Evolutionary conservation across 2,797 vertebrate species (phyloP), one percentile per base, ranked within the genome.

Genomic region (Poeciliopsis turneri): DNA sequence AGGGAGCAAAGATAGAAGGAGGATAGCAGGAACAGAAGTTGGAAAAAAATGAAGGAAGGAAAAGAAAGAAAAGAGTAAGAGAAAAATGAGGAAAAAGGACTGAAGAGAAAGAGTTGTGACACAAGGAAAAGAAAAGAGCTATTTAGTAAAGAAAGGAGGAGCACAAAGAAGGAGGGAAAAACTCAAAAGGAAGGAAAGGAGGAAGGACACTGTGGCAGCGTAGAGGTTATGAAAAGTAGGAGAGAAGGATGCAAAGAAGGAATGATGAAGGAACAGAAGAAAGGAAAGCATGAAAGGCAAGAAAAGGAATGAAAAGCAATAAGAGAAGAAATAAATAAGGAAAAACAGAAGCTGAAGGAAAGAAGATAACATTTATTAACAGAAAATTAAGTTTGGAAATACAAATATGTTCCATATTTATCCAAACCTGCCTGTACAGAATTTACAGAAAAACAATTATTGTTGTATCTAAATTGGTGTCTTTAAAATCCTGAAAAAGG

Each of bases 401-500:
- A 43, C 23, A n/a, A 15, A 69, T 69, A 41, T 25, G 23, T 13
- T 39, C 18, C 64, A 23, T 68, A 39, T 12, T 69, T 45, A 45
- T 69, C 5, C 39, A 69, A 11, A 43, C 75, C 16, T 74, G 36
- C n/a, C 43, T 46, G 23, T 69, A n/a, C 68, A 46, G 6, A 12
- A 43, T 45, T 25, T n/a, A 69, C n/a, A 43, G 39, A n/a, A 41
- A 25, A 12, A 74, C 53, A 77, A 74, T 78, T 76, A 76, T 78
- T n/a, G 20, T 47, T 77, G 10, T 82, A 82, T 86, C 83, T 68
- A 74, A 51, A 71, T 28, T 16, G 0, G 8, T 30, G 73, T 47
- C 36, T 57, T 36, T 53, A 39, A 59, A 41, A 30, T 18, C 16
- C 18, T 64, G 71, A 72, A 74, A 49, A 47, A 55, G 3, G 2